Evolutionary conservation across 2,113 vertebrate species (phyloP).

Genomic region (Channa maculata): DNA sequence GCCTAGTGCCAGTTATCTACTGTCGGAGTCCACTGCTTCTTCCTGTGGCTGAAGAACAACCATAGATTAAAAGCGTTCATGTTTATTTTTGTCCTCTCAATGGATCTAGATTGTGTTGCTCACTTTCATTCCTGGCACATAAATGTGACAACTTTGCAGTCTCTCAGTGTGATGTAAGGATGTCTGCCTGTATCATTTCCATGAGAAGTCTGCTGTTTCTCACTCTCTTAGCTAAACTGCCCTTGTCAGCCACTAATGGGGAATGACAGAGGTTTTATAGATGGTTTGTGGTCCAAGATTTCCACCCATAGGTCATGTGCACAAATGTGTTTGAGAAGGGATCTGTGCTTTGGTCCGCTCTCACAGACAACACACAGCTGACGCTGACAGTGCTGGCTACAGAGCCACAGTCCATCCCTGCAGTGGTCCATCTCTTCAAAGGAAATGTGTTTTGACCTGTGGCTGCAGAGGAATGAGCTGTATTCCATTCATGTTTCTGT

Average conservation of each 20-base stretch:
- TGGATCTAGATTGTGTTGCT: neutral
- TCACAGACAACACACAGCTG: constrained; percentile 25
- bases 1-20: too few species aligned
- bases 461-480: constrained; percentile 19
- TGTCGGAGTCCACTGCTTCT: neutral
- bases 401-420: neutral
- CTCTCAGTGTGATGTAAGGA: neutral
- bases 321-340: constrained; percentile 4
- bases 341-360: neutral
- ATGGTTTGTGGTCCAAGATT: neutral
- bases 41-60: neutral
- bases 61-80: too few species aligned
- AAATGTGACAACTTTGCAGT: neutral
- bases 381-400: neutral
- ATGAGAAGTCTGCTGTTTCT: constrained; percentile 17
- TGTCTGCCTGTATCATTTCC: constrained; percentile 4
- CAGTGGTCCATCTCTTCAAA: constrained; percentile 13
- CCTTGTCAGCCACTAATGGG: neutral
- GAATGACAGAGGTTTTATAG: constrained; percentile 2
- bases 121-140: neutral
- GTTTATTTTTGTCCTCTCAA: neutral
- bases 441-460: constrained; percentile 9
- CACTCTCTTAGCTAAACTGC: constrained; percentile 11
- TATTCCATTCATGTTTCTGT: neutral
- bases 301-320: constrained; percentile 3